Evolutionary conservation across 35 echinoderm and acorn worm species (phyloP), one percentile per base, ranked within the genome.

Genomic region (Anneissia japonica): DNA sequence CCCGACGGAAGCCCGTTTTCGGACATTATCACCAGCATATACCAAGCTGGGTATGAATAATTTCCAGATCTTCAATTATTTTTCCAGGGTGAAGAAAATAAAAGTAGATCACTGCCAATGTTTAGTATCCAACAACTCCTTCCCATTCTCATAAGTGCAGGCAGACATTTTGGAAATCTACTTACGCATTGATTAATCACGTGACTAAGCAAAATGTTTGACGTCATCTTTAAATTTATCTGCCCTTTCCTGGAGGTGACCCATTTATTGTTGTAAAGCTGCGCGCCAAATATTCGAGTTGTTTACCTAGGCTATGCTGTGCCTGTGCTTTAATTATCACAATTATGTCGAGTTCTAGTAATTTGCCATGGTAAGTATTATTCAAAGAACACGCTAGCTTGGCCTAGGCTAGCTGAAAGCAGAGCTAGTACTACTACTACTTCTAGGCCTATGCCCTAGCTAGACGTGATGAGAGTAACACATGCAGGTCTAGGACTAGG

Each of bases 161-260:
- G 51, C 51, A 64, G 51, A 64, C 51, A 64, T 64, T 64, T 64
- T 64, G 51, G 51, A 64, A 64, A 43, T 43, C 51, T 64, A 64
- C 51, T 9, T 43, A 64, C 21, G 51, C 51, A 64, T 64, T 64
- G 51, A 64, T 64, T 64, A 64, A 64, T 64, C 51, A 64, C 51
- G 51, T 64, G 51, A 64, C 51, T 64, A 64, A 9, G 2, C 10
- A 9, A 64, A 64, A 64, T 23, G 11, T 43, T 64, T 64, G 51
- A 64, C 51, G 51, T 64, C 51, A 64, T 64, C 51, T 64, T 64
- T 64, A 64, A 64, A 64, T 64, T 64, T 64, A 64, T 64, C 51
- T 64, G 51, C 51, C 51, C 51, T 64, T 64, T 64, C 19, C 6
- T 2, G 21, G 21, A 64, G 19, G 51, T 64, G 51, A 64, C 51